Evolutionary conservation across 2,113 vertebrate species (phyloP).

Genomic region (Cochlearius cochlearius): DNA sequence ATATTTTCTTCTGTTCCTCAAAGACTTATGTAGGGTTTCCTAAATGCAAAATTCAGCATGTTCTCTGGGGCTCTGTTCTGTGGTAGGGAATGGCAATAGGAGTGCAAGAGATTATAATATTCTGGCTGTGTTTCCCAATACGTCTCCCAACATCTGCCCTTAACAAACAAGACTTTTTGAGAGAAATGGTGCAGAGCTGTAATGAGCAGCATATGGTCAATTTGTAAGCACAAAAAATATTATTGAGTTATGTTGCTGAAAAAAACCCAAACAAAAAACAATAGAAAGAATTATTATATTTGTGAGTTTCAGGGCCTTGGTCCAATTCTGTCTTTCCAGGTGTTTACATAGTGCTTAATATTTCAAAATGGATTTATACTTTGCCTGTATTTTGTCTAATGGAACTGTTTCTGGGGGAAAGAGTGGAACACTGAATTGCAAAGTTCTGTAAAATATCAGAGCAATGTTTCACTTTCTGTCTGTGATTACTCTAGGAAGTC

Average conservation of each 20-base stretch:
- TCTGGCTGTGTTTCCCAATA: background rate
- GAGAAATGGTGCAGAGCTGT: background rate
- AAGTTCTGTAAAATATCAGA: background rate
- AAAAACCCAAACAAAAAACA: background rate
- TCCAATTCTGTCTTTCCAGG: background rate
- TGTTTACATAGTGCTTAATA: background rate
- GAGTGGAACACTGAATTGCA: background rate
- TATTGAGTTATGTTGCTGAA: background rate
- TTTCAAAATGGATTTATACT: background rate
- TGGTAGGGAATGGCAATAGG: background rate
- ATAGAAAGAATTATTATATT: background rate
- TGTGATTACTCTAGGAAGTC: background rate
- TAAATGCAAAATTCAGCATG: background rate
- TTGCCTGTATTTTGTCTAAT: background rate
- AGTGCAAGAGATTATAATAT: background rate
- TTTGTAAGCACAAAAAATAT: background rate
- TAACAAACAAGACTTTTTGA: background rate
- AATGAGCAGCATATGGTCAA: background rate
- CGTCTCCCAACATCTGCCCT: background rate
- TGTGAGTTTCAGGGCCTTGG: background rate
- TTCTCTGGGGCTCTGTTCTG: background rate
- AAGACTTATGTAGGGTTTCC: background rate
- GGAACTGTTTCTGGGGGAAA: background rate
- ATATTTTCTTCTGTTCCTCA: background rate
- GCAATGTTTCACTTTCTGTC: background rate